Evolutionary conservation across 2,797 vertebrate genomes (phyloP), one percentile per base, ranked within the genome.

Genomic region (Tokudaia muenninki): DNA sequence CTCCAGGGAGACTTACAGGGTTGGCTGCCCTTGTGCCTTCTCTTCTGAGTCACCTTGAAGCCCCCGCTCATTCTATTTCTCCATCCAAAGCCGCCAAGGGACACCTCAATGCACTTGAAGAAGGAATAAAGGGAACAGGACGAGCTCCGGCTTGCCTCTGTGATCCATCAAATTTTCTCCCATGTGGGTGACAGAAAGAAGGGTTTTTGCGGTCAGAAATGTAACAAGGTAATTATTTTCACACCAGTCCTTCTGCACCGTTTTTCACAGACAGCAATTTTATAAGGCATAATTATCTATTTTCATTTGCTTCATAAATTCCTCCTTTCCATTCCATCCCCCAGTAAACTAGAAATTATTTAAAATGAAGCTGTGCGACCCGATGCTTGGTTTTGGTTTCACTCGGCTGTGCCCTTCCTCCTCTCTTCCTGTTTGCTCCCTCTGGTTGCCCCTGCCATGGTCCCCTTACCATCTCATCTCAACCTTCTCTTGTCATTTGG

Each of bases 241-340:
- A 98, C 93, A 97, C 96, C 74, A 75, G 61, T 95, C 89, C 86
- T 96, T 97, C 95, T 37, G 47, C 93, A 88, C 31, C 65, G 92
- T 95, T 95, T 97, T 97, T 94, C 94, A 95, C 94, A 95, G 96
- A 96, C 47, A 94, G 95, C 93, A 97, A 97, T 97, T 97, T 97
- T 96, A 97, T 97, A 98, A 97, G 95, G 86, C 91, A 96, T 95
- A 97, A 98, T 94, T 97, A 97, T 96, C 95, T 97, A 90, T 97
- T 98, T 98, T 97, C 92, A 84, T 95, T 91, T 96, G 95, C 97
- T 97, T 95, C 97, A 98, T 97, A 97, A 97, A 97, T 97, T 97
- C 72, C 92, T 97, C 92, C 94, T 94, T 97, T 93, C 72, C 80
- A 97, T 97, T 95, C 95, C 44, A 0, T 97, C 55, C 89, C 83